Evolutionary conservation across 2,888 invertebrate species (phyloP).

Genomic region (Cephus rjabovi): DNA sequence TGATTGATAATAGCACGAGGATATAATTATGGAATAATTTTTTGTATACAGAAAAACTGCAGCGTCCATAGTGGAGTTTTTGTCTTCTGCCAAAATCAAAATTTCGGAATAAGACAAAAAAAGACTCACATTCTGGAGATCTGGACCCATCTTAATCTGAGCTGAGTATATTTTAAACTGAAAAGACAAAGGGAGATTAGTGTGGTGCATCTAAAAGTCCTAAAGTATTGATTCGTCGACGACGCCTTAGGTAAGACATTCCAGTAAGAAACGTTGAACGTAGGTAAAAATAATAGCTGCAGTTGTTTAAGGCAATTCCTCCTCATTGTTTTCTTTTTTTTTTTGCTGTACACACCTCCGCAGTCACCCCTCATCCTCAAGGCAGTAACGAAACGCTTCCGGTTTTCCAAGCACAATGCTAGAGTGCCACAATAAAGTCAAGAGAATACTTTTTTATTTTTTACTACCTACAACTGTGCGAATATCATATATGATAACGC

Average conservation of each 20-base stretch:
- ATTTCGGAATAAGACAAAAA: background rate
- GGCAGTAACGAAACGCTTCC: background rate
- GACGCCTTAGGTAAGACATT: background rate
- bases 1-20: background rate
- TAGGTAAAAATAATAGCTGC: background rate
- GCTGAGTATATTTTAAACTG: constrained; percentile 22
- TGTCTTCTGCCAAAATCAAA: background rate
- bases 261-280: background rate
- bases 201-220: constrained; percentile 17
- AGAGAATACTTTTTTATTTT: background rate
- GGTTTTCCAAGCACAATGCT: background rate
- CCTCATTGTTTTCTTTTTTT: background rate
- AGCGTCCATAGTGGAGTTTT: background rate
- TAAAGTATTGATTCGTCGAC: constrained; percentile 18
- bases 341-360: background rate
- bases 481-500: background rate
- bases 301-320: background rate
- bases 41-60: background rate
- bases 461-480: background rate
- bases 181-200: constrained; percentile 15
- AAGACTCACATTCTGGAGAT: background rate
- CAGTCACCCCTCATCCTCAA: background rate
- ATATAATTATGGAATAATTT: background rate
- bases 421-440: background rate
- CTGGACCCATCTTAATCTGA: background rate